phyloP scores from a whole-genome alignment of 2,113 vertebrate genomes.

The Corythaeola cristata region DNA sequence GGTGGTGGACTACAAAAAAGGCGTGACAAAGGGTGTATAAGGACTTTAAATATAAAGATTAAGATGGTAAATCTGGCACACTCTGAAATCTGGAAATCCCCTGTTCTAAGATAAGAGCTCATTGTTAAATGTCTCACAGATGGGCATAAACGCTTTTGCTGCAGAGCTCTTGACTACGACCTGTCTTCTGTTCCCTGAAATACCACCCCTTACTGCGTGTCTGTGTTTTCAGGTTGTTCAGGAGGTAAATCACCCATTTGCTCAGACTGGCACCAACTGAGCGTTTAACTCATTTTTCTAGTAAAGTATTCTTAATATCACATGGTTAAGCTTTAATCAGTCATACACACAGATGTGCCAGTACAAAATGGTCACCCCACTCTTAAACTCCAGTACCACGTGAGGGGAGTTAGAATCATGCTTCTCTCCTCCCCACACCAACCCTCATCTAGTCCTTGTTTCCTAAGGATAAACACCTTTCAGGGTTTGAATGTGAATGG shows the following conservation, averaged over 20 bases:
- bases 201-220: neutral
- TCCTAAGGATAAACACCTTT: neutral
- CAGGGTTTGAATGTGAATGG: neutral
- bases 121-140: neutral
- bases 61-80: neutral
- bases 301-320: neutral
- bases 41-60: neutral
- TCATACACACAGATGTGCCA: neutral
- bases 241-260: neutral
- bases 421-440: neutral
- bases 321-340: neutral
- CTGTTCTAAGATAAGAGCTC: neutral
- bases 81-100: neutral
- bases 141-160: neutral
- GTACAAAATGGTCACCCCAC: rapidly evolving
- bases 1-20: neutral
- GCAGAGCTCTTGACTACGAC: neutral
- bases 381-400: rapidly evolving
- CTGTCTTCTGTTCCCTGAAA: too few species aligned
- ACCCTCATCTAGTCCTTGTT: neutral
- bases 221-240: neutral
- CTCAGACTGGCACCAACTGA: neutral
- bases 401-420: neutral
- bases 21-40: neutral
- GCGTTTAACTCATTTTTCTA: neutral